Evolutionary conservation across 2,113 vertebrate species (phyloP).

Genomic region (Muntiacus reevesi): DNA sequence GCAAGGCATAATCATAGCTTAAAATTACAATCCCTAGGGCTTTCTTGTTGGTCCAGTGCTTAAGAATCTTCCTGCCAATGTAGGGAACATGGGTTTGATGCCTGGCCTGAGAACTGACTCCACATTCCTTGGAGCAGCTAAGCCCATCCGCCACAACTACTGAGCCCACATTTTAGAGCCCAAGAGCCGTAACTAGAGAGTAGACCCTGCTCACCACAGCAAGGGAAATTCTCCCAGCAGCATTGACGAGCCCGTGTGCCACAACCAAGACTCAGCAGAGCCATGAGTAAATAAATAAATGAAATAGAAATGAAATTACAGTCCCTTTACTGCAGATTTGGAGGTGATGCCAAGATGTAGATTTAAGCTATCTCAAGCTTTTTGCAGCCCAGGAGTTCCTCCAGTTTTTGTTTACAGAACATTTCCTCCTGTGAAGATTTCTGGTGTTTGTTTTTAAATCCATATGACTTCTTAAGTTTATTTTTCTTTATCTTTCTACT

Average conservation of each 20-base stretch:
- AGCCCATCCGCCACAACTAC: not conserved
- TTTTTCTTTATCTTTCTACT: not conserved
- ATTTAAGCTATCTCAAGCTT: not conserved
- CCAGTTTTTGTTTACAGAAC: not conserved
- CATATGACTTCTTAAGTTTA: not conserved
- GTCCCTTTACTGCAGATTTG: not conserved
- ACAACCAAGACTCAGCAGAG: not conserved
- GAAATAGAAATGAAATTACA: not conserved
- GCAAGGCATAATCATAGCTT: not conserved
- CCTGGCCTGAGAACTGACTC: not conserved
- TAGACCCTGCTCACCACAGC: not conserved
- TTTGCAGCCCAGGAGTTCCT: not conserved
- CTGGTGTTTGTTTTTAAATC: not conserved
- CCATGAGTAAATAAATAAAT: not conserved
- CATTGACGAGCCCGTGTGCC: rapidly evolving
- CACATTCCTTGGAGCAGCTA: not conserved
- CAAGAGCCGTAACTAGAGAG: rapidly evolving
- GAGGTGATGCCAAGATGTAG: not conserved
- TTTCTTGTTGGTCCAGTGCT: not conserved
- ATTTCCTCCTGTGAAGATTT: not conserved
- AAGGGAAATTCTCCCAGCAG: not conserved
- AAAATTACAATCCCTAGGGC: not conserved
- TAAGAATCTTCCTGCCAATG: not conserved
- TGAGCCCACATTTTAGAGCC: not conserved
- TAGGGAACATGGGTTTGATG: not conserved